Percentiles rank a stretch among this genome's conserved stretches.
phyloP scores from a whole-genome alignment of 2,888 invertebrate species.

The Cephus sareptanus region DNA sequence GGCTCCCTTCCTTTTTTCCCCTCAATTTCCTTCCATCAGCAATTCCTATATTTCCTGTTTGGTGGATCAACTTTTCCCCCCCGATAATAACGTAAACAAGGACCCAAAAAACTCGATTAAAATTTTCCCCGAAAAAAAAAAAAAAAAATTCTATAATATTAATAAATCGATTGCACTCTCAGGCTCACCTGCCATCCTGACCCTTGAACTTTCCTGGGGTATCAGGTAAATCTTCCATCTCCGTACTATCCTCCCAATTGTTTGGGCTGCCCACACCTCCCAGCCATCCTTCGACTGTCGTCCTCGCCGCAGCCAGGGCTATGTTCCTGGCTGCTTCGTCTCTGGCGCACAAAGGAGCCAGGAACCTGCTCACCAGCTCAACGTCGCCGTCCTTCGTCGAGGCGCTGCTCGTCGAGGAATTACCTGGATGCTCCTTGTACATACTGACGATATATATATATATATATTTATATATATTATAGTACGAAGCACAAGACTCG shows the following conservation, averaged over 20 bases:
- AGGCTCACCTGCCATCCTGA: constrained; percentile 51
- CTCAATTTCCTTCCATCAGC: neutral
- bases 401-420: constrained; percentile 44
- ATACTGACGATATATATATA: constrained; percentile 30
- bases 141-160: too few relatives aligned
- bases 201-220: constrained; percentile 45
- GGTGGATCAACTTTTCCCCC: neutral
- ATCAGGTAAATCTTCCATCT: constrained; percentile 47
- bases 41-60: neutral
- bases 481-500: neutral
- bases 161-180: neutral
- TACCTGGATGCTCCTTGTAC: constrained; percentile 50
- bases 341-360: constrained; percentile 69
- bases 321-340: constrained; percentile 68
- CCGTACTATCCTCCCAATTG: constrained; percentile 57
- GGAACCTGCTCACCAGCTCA: constrained; percentile 68
- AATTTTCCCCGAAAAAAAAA: too few relatives aligned
- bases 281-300: constrained; percentile 69
- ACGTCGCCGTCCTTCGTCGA: constrained; percentile 64
- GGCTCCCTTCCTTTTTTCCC: too few relatives aligned
- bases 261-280: constrained; percentile 69
- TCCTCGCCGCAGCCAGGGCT: constrained; percentile 68
- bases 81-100: neutral
- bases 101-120: neutral
- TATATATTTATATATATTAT: neutral